These are phyloP conservation scores for Tadarida brasiliensis DNA, from an alignment of 2,797 vertebrate genomes.

Conservation along the genomic window DNA sequence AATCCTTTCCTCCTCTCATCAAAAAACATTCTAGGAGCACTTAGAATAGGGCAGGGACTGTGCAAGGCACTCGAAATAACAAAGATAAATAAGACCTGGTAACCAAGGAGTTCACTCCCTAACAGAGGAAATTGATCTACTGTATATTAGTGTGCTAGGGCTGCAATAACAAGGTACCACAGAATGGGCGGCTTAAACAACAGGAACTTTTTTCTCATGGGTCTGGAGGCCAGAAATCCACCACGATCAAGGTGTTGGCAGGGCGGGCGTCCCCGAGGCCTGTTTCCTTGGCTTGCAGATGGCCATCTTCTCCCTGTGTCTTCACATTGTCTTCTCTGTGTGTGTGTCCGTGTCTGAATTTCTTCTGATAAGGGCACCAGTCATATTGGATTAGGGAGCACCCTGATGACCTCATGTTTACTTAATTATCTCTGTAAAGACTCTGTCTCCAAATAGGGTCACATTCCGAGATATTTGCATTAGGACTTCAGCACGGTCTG, in stretches of 20 bases:
- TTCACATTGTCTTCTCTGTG: not conserved
- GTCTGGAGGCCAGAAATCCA: not conserved
- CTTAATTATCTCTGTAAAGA: not conserved
- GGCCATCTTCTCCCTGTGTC: not conserved
- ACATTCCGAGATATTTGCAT: not conserved
- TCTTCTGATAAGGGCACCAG: not conserved
- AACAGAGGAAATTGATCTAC: not conserved
- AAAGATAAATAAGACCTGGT: not conserved
- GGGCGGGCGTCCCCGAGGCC: not conserved
- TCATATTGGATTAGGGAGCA: not conserved
- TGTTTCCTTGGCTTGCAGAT: not conserved
- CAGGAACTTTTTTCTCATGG: not conserved
- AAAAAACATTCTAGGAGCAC: too few relatives aligned
- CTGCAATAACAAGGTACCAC: not conserved
- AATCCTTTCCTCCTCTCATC: not conserved
- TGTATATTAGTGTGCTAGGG: not conserved
- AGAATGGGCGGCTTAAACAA: not conserved
- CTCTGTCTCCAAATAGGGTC: not conserved
- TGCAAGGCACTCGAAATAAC: not conserved
- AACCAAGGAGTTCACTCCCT: not conserved
- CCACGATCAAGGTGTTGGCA: not conserved
- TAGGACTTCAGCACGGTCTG: not conserved
- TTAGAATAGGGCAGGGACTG: not conserved
- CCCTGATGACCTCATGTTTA: not conserved
- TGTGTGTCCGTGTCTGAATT: not conserved